phyloP scores from a whole-genome alignment of 2,113 vertebrate species.

The Sapayoa aenigma region DNA sequence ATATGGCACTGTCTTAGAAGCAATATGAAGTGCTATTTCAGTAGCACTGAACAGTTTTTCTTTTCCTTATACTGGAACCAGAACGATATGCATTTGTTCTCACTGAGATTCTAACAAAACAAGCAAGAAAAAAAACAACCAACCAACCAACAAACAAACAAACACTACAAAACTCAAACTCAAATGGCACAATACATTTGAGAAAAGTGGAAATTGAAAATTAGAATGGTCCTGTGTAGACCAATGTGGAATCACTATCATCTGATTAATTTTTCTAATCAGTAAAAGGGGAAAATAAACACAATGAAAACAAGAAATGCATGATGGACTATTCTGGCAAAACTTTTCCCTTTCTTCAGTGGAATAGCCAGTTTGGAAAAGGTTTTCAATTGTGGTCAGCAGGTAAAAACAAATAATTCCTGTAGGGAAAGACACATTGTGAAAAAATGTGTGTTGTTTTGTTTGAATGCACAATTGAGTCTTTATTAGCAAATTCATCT shows the following conservation, averaged over 20 bases:
- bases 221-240: not conserved
- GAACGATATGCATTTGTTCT: not conserved
- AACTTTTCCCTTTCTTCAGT: not conserved
- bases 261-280: conserved; percentile 12
- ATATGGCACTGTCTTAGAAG: not conserved
- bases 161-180: not conserved
- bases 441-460: not conserved
- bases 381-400: not conserved
- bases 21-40: not conserved
- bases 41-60: not conserved
- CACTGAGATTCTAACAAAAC: not conserved
- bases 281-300: not conserved
- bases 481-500: not conserved
- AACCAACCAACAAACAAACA: not conserved
- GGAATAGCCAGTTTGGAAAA: not conserved
- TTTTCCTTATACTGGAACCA: not conserved
- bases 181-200: not conserved
- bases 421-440: not conserved
- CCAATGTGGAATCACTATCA: not conserved
- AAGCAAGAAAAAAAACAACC: not conserved
- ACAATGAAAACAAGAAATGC: not conserved
- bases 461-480: not conserved
- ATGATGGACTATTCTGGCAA: not conserved
- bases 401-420: not conserved
- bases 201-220: not conserved